These are phyloP conservation scores for Euwallacea fornicatus DNA, from an alignment of 1,140 invertebrate genomes.

Conservation along the genomic window DNA sequence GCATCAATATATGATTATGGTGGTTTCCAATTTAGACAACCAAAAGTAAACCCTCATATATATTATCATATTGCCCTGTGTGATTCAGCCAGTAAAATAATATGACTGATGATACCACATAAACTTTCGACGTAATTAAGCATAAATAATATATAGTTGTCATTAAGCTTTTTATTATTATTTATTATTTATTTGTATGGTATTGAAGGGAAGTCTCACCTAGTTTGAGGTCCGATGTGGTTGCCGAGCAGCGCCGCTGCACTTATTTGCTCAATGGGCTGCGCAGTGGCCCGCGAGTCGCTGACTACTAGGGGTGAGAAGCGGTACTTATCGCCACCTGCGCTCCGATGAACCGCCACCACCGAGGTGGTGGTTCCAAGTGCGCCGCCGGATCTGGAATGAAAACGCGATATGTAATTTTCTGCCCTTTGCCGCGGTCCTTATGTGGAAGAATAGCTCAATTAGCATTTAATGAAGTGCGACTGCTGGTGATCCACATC, in stretches of 20 bases:
- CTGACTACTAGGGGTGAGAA: constrained; percentile 45
- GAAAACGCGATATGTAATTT: neutral
- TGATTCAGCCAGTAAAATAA: too few species aligned
- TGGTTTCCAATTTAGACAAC: too few species aligned
- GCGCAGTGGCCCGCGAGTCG: constrained; percentile 45
- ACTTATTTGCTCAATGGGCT: constrained; percentile 45
- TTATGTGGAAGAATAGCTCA: too few species aligned
- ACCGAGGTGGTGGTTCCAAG: constrained; percentile 46
- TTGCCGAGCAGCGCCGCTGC: constrained; percentile 19
- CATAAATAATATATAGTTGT: too few species aligned
- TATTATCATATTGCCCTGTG: too few species aligned
- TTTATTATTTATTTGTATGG: neutral
- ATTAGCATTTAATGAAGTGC: too few species aligned
- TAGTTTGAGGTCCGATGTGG: constrained; percentile 21
- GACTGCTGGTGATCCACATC: too few species aligned
- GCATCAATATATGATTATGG: too few species aligned
- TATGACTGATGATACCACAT: too few species aligned
- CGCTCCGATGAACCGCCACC: constrained; percentile 40
- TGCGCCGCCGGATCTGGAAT: constrained; percentile 35
- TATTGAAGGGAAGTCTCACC: neutral
- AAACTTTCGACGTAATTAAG: too few species aligned
- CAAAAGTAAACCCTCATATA: too few species aligned
- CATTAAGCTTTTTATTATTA: too few species aligned
- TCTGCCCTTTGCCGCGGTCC: neutral
- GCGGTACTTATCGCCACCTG: constrained; percentile 51